A percentile compares a stretch with the other conserved stretches of the same genome.
Evolutionary conservation across 2,797 vertebrate species (phyloP).

Genomic region (Rhinogobio ventralis): DNA sequence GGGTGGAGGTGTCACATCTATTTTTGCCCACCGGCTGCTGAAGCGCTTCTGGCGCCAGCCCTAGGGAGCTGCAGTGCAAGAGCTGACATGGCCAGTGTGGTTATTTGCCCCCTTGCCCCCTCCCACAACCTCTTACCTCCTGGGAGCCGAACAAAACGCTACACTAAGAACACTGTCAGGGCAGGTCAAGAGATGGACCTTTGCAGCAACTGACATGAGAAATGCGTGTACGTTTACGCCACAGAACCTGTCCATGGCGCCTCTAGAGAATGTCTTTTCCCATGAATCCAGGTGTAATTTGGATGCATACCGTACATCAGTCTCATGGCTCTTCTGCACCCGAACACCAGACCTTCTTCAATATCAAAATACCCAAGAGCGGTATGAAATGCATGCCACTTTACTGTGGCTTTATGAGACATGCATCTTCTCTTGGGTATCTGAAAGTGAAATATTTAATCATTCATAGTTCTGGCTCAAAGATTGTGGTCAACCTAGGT

Average conservation of each 20-base stretch:
- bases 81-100: constrained; percentile 70
- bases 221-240: constrained; percentile 47
- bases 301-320: neutral
- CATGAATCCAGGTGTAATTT: constrained; percentile 16
- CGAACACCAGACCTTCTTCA: constrained; percentile 68
- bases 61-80: constrained; percentile 71
- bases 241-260: neutral
- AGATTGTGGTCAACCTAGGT: neutral
- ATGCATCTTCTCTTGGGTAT: constrained; percentile 70
- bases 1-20: constrained; percentile 66
- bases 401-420: constrained; percentile 68
- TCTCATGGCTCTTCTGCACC: too few relatives aligned
- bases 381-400: constrained; percentile 58
- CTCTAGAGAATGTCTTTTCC: constrained; percentile 1
- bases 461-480: constrained; percentile 49
- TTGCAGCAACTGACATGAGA: constrained; percentile 40
- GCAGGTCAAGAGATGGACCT: constrained; percentile 45
- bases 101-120: constrained; percentile 76
- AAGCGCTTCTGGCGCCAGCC: constrained; percentile 81
- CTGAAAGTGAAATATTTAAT: constrained; percentile 66
- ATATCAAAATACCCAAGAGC: constrained; percentile 75
- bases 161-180: constrained; percentile 71
- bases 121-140: constrained; percentile 42
- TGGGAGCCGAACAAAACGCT: constrained; percentile 63
- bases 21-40: constrained; percentile 78